Percentiles rank a stretch among this genome's conserved stretches.
Evolutionary conservation across 2,888 invertebrate species (phyloP).

Genomic region (Microdon myrmicae): DNA sequence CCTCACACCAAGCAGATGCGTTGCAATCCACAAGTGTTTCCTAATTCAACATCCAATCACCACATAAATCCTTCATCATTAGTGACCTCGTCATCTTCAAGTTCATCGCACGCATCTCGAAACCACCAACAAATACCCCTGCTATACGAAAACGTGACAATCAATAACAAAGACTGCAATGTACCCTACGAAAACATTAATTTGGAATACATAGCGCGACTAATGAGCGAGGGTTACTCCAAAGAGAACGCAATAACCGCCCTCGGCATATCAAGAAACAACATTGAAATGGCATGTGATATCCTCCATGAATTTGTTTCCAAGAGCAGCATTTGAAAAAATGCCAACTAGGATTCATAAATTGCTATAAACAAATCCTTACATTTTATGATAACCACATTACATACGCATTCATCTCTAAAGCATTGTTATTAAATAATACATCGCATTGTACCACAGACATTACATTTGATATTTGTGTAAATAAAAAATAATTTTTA

Average conservation of each 20-base stretch:
- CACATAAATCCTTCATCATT: conserved; percentile 44
- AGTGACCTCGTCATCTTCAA: conserved; percentile 32
- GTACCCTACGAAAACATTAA: conserved; percentile 88
- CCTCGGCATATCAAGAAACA: conserved; percentile 90
- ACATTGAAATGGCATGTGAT: conserved; percentile 95
- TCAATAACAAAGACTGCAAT: conserved; percentile 68
- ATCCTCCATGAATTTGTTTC: conserved; percentile 90
- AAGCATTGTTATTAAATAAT: no score
- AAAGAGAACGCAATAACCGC: conserved; percentile 92
- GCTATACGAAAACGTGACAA: conserved; percentile 68
- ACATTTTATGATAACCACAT: no score
- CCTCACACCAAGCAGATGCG: conserved; percentile 42
- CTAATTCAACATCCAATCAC: conserved; percentile 38
- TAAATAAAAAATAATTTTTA: conserved; percentile 12
- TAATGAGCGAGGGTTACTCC: conserved; percentile 90
- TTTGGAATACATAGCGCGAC: conserved; percentile 87
- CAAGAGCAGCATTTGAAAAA: conserved; percentile 67
- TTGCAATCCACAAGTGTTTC: conserved; percentile 47
- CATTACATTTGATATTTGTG: conserved; percentile 10
- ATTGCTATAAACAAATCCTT: no score
- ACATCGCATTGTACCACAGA: conserved; percentile 14
- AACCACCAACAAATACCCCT: conserved; percentile 58
- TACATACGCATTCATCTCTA: no score
- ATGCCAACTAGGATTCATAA: no score
- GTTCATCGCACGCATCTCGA: conserved; percentile 23